These are phyloP conservation scores for Odontomachus brunneus DNA, from an alignment of 1,140 invertebrate species.

Conservation along the genomic window DNA sequence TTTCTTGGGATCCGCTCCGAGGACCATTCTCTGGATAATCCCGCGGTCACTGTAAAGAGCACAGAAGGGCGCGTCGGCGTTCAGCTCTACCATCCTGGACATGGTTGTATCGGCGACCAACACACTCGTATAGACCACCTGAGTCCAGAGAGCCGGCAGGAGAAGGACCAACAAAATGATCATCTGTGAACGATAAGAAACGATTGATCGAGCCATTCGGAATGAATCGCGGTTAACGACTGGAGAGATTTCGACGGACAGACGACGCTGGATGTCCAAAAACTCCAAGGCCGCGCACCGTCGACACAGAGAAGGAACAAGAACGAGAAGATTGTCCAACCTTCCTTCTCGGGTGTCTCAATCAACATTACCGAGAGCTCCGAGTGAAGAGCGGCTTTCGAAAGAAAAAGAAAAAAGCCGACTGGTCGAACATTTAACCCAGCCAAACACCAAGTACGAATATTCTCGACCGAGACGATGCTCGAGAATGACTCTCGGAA, in stretches of 20 bases:
- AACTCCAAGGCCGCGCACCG: not conserved
- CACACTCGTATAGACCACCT: constrained; percentile 78
- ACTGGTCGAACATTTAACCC: not conserved
- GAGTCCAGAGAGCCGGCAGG: constrained; percentile 58
- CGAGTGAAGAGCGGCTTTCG: not conserved
- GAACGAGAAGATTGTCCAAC: constrained; percentile 31
- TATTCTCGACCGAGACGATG: not conserved
- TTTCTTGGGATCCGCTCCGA: constrained; percentile 86
- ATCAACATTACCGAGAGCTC: not conserved
- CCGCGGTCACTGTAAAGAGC: constrained; percentile 87
- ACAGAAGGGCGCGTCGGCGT: constrained; percentile 87
- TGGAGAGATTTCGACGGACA: constrained; percentile 35
- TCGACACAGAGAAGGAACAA: constrained; percentile 60
- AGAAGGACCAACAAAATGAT: constrained; percentile 55
- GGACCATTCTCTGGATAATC: constrained; percentile 87
- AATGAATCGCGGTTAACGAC: constrained; percentile 9
- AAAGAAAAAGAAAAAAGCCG: not conserved
- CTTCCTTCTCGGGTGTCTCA: constrained; percentile 6
- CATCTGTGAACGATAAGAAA: constrained; percentile 75
- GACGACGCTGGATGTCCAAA: not conserved
- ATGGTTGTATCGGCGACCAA: constrained; percentile 88
- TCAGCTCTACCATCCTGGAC: constrained; percentile 88
- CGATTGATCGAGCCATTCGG: not conserved
- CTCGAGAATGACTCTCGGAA: constrained; percentile 9
- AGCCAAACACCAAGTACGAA: not conserved